Percentiles rank a stretch among this genome's conserved stretches.
These are phyloP conservation scores for Tychaedon coryphoeus DNA, from an alignment of 2,113 vertebrate genomes.

Conservation along the genomic window DNA sequence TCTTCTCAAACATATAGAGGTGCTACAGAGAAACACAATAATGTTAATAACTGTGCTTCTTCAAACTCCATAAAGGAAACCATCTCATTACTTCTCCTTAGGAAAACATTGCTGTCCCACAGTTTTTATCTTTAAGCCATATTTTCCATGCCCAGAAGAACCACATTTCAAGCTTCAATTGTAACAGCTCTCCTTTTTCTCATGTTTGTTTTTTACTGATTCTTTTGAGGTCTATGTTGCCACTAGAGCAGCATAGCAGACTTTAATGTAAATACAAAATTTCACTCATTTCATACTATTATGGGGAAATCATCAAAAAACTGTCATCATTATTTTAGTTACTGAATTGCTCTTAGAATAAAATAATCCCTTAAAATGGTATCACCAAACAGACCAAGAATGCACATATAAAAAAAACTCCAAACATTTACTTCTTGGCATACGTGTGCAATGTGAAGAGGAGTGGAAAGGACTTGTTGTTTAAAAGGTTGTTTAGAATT, in stretches of 20 bases:
- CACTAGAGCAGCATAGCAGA: background rate
- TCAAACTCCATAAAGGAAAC: background rate
- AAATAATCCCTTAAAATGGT: background rate
- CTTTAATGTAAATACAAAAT: background rate
- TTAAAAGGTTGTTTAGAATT: background rate
- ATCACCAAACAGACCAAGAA: background rate
- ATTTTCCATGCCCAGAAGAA: background rate
- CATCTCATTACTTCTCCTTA: background rate
- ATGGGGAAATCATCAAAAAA: background rate
- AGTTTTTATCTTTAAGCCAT: background rate
- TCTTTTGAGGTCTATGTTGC: background rate
- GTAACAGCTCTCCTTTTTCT: background rate
- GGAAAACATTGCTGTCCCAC: background rate
- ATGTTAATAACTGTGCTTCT: background rate
- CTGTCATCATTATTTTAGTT: background rate
- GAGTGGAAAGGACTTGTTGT: background rate
- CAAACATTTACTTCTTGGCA: background rate
- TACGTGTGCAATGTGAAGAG: fast-evolving
- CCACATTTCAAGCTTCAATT: background rate
- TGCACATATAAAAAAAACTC: background rate
- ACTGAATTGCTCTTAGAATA: background rate
- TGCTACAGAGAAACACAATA: constrained; percentile 74
- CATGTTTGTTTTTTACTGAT: background rate
- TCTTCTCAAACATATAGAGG: constrained; percentile 91
- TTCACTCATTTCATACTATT: background rate